Evolutionary conservation across 2,113 vertebrate species (phyloP), one percentile per base, ranked within the genome.

Genomic region (Centropus bengalensis): DNA sequence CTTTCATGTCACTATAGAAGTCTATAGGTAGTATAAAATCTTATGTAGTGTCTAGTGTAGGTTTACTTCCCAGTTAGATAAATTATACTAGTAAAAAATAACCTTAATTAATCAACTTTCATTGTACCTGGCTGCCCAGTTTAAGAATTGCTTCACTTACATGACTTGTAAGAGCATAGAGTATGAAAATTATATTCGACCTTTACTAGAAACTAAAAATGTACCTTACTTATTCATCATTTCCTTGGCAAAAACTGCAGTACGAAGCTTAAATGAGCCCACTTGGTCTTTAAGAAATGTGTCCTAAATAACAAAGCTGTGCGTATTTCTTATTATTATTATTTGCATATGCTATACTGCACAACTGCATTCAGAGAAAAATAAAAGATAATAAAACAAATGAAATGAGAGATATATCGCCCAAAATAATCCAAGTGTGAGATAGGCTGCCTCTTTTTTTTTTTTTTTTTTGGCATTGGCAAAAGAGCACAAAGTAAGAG

Each of bases 301-400:
- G 77, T 95, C 86, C 68, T 82, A 96, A 95, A 58, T 94, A 96
- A 94, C 92, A 93, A 95, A 97, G 86, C 70, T 96, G 42, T 71
- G 68, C 63, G 0, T 94, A 64, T 96, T 96, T 92, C 91, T 96
- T 84, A 0, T 92, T 94, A 67, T 77, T 97, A 92, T 97, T 96
- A 97, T 96, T 97, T 97, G 91, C 86, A 92, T 97, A 97, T 94
- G 96, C 94, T 95, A 76, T 96, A 91, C 91, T 95, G 96, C 94
- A 86, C 95, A 95, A 78, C 80, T 91, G 89, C 93, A 92, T 97
- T 93, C 93, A 64, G 92, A 97, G 96, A 91, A 95, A 97, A 97
- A 96, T 86, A 96, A 95, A 96, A 97, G 94, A 97, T 96, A 97
- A 97, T 97, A 96, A 97, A 97, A 95, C 92, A 98, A 97, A 93